Conservation (phyloP, 2,113 vertebrate species). For the Gobius niger region DNA sequence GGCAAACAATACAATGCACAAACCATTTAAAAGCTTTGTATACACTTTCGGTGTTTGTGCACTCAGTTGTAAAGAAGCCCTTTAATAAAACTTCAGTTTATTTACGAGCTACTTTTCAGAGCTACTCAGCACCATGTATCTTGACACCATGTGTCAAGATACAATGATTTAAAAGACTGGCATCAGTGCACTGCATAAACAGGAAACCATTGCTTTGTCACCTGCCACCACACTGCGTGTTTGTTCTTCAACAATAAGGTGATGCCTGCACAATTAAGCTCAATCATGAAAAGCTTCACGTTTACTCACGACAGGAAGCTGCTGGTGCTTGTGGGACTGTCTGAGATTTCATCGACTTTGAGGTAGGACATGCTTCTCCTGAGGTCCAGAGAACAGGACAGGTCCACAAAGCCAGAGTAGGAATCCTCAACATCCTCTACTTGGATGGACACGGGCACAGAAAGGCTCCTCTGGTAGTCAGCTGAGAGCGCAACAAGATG, state of each 20-base stretch:
- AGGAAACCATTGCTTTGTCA: conserved; percentile 14
- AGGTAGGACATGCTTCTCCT: conserved; percentile 24
- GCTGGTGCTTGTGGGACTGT: conserved; percentile 52
- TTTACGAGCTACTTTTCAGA: no score
- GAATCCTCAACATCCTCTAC: conserved; percentile 69
- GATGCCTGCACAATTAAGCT: background rate
- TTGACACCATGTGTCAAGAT: no score
- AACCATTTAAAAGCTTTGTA: no score
- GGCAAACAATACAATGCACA: no score
- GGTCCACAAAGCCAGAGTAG: conserved; percentile 45
- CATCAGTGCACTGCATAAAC: background rate
- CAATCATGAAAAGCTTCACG: background rate
- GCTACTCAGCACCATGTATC: no score
- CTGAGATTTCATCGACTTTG: conserved; percentile 38
- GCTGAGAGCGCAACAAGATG: conserved; percentile 34
- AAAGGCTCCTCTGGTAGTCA: conserved; percentile 78
- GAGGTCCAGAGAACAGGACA: conserved; percentile 74
- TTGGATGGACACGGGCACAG: conserved; percentile 69
- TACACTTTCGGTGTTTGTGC: no score
- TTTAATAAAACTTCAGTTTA: no score
- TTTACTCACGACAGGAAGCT: conserved; percentile 68
- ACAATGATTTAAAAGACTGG: no score
- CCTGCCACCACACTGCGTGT: conserved; percentile 23
- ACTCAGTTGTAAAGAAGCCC: no score
- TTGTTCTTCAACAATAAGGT: conserved; percentile 4